phyloP scores from a whole-genome alignment of 2,113 vertebrate genomes.

The Dasyprocta punctata region DNA sequence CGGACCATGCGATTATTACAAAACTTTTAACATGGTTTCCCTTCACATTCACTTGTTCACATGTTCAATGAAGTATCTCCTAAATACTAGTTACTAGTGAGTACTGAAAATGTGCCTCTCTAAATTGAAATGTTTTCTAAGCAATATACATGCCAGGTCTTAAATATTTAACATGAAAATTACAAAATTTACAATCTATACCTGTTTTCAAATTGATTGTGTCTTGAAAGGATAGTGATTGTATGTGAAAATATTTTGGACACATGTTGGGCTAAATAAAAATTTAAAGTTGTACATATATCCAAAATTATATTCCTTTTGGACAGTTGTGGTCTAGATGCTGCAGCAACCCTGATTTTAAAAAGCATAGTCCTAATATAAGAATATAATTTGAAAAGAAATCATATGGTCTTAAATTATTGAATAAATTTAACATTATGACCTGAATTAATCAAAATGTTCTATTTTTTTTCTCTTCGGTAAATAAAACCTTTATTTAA shows the following conservation, averaged over 20 bases:
- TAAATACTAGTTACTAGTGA: neutral
- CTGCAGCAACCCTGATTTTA: neutral
- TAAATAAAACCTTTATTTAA: neutral
- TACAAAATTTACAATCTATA: neutral
- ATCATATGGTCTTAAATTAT: neutral
- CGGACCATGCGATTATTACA: neutral
- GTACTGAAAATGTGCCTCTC: neutral
- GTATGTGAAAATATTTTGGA: neutral
- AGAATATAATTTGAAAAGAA: constrained; percentile 18
- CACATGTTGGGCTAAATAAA: neutral
- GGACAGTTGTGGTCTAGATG: neutral
- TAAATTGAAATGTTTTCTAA: neutral
- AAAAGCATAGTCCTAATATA: neutral
- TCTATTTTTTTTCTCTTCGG: neutral
- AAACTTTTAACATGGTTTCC: neutral
- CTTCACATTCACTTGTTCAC: neutral
- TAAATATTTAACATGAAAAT: constrained; percentile 1
- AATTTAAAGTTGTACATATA: neutral
- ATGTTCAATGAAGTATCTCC: neutral
- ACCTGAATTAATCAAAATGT: neutral
- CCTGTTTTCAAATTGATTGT: neutral
- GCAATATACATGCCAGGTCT: neutral
- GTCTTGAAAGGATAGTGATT: neutral
- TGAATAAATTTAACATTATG: neutral
- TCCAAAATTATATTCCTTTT: neutral